Evolutionary conservation across 2,113 vertebrate species (phyloP), one percentile per base, ranked within the genome.

Genomic region (Rhynchopsitta pachyrhyncha): DNA sequence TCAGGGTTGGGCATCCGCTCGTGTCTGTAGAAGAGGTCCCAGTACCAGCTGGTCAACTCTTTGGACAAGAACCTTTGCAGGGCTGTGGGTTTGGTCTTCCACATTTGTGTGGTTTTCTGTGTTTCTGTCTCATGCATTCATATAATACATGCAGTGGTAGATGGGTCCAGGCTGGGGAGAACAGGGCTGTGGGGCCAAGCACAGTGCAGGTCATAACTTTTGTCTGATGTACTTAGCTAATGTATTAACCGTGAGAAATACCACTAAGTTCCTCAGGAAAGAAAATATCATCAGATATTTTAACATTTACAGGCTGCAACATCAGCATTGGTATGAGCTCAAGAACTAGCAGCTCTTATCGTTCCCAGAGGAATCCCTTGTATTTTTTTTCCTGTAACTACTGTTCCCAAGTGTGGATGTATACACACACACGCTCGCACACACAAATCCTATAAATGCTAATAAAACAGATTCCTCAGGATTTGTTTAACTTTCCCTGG

Each of bases 381-480:
- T 84, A 67, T 92, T 90, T 93, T 92, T 76, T 85, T 70, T 75
- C 76, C 86, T 39, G 55, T 92, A 95, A 96, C 92, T 90, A 75
- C 93, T 4, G 92, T 90, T 97, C 90, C 95, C 93, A 55, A 90
- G 93, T 1, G 95, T 92, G 79, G 88, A 63, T 70, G 68, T 88
- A 47, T 57, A 95, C 91, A 88, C 88, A 87, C 71, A 64, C 90
- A 79, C 46, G 66, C 93, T 94, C 90, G 15, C 86, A 27, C 85
- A 94, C 86, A 93, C 91, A 95, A 96, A 96, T 94, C 93, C 95
- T 33, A 69, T 92, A 94, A 94, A 93, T 33, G 88, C 90, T 79
- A 93, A 95, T 95, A 97, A 97, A 96, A 86, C 93, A 95, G 94
- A 96, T 94, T 96, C 92, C 78, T 87, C 83, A 1, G 90, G 95